phyloP scores from a whole-genome alignment of 1,140 invertebrate species.

The Caerostris extrusa region DNA sequence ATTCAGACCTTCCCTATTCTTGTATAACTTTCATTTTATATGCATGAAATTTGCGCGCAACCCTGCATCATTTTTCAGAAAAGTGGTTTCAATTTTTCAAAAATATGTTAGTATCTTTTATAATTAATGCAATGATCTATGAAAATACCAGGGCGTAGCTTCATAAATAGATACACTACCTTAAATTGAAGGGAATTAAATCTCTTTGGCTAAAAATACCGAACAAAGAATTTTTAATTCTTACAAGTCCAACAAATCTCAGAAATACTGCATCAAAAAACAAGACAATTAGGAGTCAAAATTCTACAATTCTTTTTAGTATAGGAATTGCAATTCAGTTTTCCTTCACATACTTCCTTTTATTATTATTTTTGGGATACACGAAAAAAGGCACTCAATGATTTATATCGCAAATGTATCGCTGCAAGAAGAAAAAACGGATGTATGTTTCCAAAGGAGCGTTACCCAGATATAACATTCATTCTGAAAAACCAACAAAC shows the following conservation, averaged over 20 bases:
- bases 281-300: background rate
- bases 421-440: background rate
- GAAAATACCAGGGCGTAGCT: too few relatives aligned
- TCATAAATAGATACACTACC: too few relatives aligned
- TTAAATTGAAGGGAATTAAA: too few relatives aligned
- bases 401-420: background rate
- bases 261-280: background rate
- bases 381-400: background rate
- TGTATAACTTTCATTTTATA: too few relatives aligned
- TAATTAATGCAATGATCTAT: too few relatives aligned
- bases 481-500: background rate
- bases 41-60: too few relatives aligned
- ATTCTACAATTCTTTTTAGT: constrained; percentile 17
- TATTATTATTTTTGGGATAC: too few relatives aligned
- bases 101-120: too few relatives aligned
- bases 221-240: background rate
- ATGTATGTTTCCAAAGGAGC: background rate
- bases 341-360: background rate
- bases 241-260: background rate
- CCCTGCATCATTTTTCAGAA: too few relatives aligned
- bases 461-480: background rate
- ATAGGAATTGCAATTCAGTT: constrained; percentile 26
- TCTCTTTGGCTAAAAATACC: background rate
- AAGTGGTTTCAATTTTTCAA: too few relatives aligned
- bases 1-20: too few relatives aligned